Percentiles rank a stretch among this genome's conserved stretches.
Evolutionary conservation across 2,113 vertebrate species (phyloP).

Genomic region (Macquaria ambigua): DNA sequence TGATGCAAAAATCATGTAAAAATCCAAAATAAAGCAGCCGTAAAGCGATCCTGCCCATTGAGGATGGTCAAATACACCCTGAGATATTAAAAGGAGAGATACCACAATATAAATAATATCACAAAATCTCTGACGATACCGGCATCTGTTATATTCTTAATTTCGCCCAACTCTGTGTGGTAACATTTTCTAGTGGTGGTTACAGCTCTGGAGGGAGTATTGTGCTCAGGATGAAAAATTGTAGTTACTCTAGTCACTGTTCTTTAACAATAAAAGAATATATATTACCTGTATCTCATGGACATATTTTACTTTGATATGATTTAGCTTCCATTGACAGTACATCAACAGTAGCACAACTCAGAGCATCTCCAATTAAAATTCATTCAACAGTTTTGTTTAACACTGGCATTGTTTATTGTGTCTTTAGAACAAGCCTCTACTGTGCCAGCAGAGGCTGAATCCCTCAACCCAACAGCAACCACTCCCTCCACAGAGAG

Average conservation of each 20-base stretch:
- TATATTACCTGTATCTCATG: too few relatives aligned
- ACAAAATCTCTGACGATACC: neutral
- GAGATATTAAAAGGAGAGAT: neutral
- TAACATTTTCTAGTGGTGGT: neutral
- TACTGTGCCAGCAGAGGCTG: slow-evolving; percentile 33
- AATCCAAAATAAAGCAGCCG: neutral
- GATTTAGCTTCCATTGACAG: neutral
- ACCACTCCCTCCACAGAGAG: slow-evolving; percentile 48
- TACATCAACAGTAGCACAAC: neutral
- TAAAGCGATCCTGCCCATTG: neutral
- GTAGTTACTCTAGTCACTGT: too few relatives aligned
- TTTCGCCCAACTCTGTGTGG: neutral
- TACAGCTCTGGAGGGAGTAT: too few relatives aligned
- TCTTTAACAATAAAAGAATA: too few relatives aligned
- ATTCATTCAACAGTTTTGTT: neutral
- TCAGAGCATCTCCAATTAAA: neutral
- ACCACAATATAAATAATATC: neutral
- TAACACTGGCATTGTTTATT: neutral
- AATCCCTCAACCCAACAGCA: slow-evolving; percentile 19
- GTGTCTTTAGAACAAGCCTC: slow-evolving; percentile 65
- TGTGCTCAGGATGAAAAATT: too few relatives aligned
- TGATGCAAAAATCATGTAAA: neutral
- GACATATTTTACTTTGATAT: neutral
- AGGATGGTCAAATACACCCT: neutral
- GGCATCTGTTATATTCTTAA: neutral